A percentile compares a stretch with the other conserved stretches of the same genome.
Evolutionary conservation across 2,113 vertebrate genomes (phyloP).

Genomic region (Toxostoma redivivum): DNA sequence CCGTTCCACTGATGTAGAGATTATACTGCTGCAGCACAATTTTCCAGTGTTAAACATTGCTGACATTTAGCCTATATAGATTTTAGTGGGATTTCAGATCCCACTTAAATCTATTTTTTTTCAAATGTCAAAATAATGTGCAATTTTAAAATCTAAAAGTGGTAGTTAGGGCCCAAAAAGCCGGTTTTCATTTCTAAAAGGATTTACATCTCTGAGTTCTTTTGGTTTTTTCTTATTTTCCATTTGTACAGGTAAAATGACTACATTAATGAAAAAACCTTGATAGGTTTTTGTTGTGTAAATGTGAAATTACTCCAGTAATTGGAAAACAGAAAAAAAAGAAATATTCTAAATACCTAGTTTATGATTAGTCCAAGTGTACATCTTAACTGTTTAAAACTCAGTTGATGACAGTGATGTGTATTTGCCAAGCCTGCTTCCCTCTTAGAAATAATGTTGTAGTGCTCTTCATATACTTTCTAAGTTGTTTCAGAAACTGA

Average conservation of each 20-base stretch:
- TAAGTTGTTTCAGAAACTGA: background rate
- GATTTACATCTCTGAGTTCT: background rate
- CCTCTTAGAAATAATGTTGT: background rate
- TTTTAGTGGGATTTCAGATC: background rate
- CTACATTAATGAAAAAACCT: background rate
- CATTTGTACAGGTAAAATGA: background rate
- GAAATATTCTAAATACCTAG: background rate
- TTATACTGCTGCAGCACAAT: background rate
- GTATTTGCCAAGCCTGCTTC: background rate
- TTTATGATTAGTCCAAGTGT: background rate
- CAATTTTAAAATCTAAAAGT: background rate
- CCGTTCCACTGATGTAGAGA: background rate
- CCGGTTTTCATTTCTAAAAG: background rate
- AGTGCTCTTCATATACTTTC: background rate
- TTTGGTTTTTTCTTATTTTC: background rate
- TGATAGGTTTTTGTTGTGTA: background rate
- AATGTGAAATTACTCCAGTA: background rate
- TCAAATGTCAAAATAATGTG: background rate
- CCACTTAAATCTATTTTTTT: background rate
- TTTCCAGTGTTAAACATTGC: background rate
- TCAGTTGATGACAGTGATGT: background rate
- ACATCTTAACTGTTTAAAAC: background rate
- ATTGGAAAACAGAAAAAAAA: background rate
- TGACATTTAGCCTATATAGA: background rate
- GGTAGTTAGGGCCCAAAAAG: background rate